Base-by-base conservation (phyloP, 2,113 vertebrate genomes). In the Macaca mulatta region DNA sequence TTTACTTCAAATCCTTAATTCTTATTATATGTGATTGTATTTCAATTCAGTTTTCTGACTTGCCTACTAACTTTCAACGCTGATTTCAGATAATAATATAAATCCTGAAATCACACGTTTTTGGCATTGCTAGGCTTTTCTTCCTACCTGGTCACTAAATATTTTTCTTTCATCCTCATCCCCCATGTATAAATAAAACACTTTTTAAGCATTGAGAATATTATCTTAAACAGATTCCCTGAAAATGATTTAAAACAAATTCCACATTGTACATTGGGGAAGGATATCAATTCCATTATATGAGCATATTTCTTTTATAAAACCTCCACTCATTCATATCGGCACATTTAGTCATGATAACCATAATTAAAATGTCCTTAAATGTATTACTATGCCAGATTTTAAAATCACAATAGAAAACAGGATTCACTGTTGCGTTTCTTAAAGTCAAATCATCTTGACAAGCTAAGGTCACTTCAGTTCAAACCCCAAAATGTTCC, bases 401-500 rank as follows among this genome's bases (percentile, higher is more conserved):
- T 88, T 89, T 67, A 88, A 90, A 95, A 48, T 48, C 59, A 84
- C 43, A 82, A 61, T 16, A 70, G 59, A 97, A 96, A 98, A 96
- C 86, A 27, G 67, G 16, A 97, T 97, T 94, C 79, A 93, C 97
- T 98, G 89, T 95, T 97, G 98, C 81, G 81, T 98, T 98, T 98
- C 90, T 95, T 61, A 52, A 78, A 87, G 89, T 97, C 98, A 95
- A 97, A 97, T 98, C 98, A 98, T 94, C 78, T 89, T 98, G 98
- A 99, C 97, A 98, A 98, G 97, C 27, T 96, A 87, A 92, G 98
- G 98, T 98, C 97, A 96, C 59, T 96, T 97, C 95, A 94, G 97
- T 99, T 98, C 96, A 98, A 97, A 57, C 93, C 90, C 93, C 83
- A 67, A 87, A 98, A 98, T 90, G 95, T 98, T 98, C 97, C 97